phyloP scores from a whole-genome alignment of 2,113 vertebrate species.

The Ginglymostoma cirratum region DNA sequence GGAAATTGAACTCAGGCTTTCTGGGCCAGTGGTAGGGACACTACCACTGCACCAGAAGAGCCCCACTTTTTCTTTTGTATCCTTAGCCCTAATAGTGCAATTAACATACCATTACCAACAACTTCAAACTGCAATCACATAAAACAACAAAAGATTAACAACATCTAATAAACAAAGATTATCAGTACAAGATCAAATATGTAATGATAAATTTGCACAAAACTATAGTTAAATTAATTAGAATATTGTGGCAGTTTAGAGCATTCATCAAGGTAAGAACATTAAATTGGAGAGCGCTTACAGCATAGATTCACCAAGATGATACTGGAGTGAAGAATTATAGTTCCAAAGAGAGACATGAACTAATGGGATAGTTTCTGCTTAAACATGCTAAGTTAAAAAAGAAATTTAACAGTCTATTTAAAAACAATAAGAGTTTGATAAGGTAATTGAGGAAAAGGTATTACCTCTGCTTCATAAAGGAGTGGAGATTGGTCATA shows the following conservation, averaged over 20 bases:
- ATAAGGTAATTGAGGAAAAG: background rate
- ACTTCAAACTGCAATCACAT: background rate
- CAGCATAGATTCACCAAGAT: background rate
- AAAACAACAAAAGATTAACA: background rate
- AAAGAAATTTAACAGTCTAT: background rate
- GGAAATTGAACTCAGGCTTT: too few species aligned
- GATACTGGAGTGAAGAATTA: background rate
- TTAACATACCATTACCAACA: background rate
- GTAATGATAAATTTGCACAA: too few species aligned
- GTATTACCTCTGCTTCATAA: background rate
- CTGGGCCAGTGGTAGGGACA: too few species aligned
- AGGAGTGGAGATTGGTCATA: background rate
- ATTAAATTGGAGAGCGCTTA: background rate
- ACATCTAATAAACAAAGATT: background rate
- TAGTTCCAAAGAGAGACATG: background rate
- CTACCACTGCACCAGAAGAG: too few species aligned
- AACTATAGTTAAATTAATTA: too few species aligned
- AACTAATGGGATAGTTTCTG: background rate
- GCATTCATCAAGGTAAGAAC: too few species aligned
- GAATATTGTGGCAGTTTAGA: too few species aligned
- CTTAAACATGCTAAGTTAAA: background rate
- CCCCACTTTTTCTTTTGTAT: background rate
- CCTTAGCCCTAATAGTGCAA: background rate
- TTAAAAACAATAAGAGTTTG: background rate
- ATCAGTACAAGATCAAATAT: too few species aligned